Percentiles rank a stretch among this genome's conserved stretches.
Evolutionary conservation across 2,797 vertebrate genomes (phyloP).

Genomic region (Smutsia gigantea): DNA sequence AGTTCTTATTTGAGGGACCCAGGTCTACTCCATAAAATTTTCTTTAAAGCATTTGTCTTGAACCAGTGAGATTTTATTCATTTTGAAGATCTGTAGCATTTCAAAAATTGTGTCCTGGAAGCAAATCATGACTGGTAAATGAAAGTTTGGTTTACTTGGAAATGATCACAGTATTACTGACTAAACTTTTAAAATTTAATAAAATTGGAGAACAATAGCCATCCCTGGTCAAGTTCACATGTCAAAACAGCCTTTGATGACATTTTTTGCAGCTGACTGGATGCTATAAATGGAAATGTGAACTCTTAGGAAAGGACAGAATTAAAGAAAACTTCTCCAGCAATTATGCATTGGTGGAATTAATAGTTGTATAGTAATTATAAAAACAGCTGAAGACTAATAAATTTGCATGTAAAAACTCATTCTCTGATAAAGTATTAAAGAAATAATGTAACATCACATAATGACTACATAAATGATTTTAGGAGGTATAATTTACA

Average conservation of each 20-base stretch:
- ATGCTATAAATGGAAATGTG: not conserved
- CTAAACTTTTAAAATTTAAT: not conserved
- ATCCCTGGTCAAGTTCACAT: not conserved
- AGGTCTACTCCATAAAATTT: not conserved
- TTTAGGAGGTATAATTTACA: conserved; percentile 53
- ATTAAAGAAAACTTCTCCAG: not conserved
- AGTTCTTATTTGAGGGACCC: not conserved
- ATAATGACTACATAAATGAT: conserved; percentile 39
- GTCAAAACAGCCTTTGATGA: not conserved
- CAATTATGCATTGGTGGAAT: not conserved
- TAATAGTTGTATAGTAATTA: conserved; percentile 15
- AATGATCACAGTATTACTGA: not conserved
- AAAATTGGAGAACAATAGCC: not conserved
- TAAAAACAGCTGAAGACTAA: conserved; percentile 42
- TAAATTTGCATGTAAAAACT: conserved; percentile 36
- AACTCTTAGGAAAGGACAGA: not conserved
- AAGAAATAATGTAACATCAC: conserved; percentile 42
- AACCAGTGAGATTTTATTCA: not conserved
- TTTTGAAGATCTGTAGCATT: not conserved
- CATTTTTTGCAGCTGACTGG: not conserved
- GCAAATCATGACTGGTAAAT: conserved; percentile 15
- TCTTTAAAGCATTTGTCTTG: conserved; percentile 1
- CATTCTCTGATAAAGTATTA: conserved; percentile 11
- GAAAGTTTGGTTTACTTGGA: not conserved
- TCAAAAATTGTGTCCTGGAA: not conserved